These are phyloP conservation scores for Engraulis encrasicolus DNA, from an alignment of 2,113 vertebrate species.

Conservation along the genomic window DNA sequence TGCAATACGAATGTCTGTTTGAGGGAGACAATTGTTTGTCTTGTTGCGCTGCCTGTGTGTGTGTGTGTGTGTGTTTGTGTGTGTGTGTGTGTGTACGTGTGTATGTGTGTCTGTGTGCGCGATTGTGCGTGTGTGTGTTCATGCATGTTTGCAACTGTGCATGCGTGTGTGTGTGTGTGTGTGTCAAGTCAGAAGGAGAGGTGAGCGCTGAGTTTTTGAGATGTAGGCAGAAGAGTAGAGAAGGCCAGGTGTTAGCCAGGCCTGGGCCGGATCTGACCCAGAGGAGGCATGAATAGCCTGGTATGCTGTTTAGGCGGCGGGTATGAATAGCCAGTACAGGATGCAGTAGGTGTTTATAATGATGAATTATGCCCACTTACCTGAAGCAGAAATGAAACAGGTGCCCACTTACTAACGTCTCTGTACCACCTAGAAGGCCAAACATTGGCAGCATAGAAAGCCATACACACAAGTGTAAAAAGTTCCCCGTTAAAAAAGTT, in stretches of 20 bases:
- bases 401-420: neutral
- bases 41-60: neutral
- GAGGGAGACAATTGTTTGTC: neutral
- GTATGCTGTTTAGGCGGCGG: too few species aligned
- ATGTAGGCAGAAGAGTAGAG: neutral
- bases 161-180: neutral
- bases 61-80: neutral
- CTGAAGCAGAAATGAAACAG: neutral
- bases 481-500: too few species aligned
- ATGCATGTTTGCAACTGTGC: neutral
- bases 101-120: neutral
- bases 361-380: neutral
- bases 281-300: neutral
- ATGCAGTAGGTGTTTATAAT: neutral
- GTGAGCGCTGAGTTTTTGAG: neutral
- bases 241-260: neutral
- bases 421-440: neutral
- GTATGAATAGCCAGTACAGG: neutral
- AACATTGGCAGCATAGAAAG: neutral
- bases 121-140: neutral
- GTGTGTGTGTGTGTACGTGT: neutral
- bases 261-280: too few species aligned
- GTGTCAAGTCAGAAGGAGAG: neutral
- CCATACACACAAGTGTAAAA: too few species aligned
- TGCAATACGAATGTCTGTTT: neutral